Evolutionary conservation across 2,113 vertebrate species (phyloP), one percentile per base, ranked within the genome.

Genomic region (Gasterosteus aculeatus): DNA sequence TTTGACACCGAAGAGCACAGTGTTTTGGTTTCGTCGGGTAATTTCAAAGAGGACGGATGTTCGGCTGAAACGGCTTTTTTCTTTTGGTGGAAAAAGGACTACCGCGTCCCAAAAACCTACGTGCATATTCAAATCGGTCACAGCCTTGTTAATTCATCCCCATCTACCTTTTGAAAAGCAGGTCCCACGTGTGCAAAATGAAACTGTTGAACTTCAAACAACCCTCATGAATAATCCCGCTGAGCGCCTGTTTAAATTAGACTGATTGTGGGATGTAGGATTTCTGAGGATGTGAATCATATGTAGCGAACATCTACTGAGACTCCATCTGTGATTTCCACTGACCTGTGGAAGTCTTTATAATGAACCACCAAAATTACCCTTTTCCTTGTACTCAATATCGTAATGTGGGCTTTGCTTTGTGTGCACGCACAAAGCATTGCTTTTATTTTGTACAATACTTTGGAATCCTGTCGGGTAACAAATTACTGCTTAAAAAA

Each of bases 201-300:
- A 90, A 93, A 92, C 87, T 79, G 82, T 85, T 91, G 87, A 91
- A 91, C 93, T 93, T 95, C 93, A 95, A 95, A 94, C 93, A 94
- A 88, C 89, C 88, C 90, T 94, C 90, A 93, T 92, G 93, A 92
- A 93, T 93, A 93, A 90, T 92, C 91, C 87, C 46, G 61, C 76
- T 42, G 79, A 87, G 87, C 75, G 76, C 56, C 89, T 91, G 87
- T 90, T 93, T 87, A 90, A 93, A 93, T 93, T 87, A 92, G 87
- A 49, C 80, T 89, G 85, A 91, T 93, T 92, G 84, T 92, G 74
- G 71, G 80, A 91, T 83, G 82, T 82, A 85, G 84, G 85, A 78
- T 63, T 66, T 79, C 33, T 59, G 69, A 80, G 76, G 70, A 75
- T 19, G 29, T 18, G 16, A 62, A 39, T 75, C 41, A 35, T 51